phyloP scores from a whole-genome alignment of 2,888 invertebrate species.

The Matsumyia berberina region DNA sequence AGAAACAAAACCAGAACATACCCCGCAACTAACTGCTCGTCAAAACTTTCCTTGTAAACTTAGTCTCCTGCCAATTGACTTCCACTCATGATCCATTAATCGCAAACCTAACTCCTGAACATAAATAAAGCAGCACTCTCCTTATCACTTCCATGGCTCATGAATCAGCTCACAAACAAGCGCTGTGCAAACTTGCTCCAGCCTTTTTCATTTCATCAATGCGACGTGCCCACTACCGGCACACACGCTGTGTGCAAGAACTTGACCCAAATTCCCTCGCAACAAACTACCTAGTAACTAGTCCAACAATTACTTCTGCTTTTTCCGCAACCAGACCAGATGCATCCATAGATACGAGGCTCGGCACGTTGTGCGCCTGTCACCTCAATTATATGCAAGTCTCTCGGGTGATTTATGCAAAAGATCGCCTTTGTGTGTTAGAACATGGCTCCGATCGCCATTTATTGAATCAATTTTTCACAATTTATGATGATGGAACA shows the following conservation, averaged over 20 bases:
- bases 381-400: slow-evolving; percentile 67
- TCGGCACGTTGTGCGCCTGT: slow-evolving; percentile 51
- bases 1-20: slow-evolving; percentile 48
- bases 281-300: slow-evolving; percentile 47
- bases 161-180: slow-evolving; percentile 39
- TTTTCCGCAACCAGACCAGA: slow-evolving; percentile 43
- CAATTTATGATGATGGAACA: slow-evolving; percentile 67
- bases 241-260: slow-evolving; percentile 24
- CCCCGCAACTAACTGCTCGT: slow-evolving; percentile 32
- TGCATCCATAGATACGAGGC: slow-evolving; percentile 38
- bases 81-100: slow-evolving; percentile 39
- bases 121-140: slow-evolving; percentile 44
- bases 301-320: slow-evolving; percentile 70
- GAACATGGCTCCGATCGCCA: slow-evolving; percentile 40
- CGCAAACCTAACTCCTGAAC: slow-evolving; percentile 22
- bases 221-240: slow-evolving; percentile 10
- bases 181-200: slow-evolving; percentile 2
- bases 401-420: slow-evolving; percentile 68
- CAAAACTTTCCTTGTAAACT: slow-evolving; percentile 20
- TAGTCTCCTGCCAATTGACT: slow-evolving; percentile 22
- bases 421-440: slow-evolving; percentile 49
- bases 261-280: slow-evolving; percentile 62
- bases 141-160: slow-evolving; percentile 56
- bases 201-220: slow-evolving; percentile 47
- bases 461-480: slow-evolving; percentile 66